A percentile compares a stretch with the other conserved stretches of the same genome.
Conservation (phyloP, 2,888 invertebrate genomes). For the Tetranychus piercei region DNA sequence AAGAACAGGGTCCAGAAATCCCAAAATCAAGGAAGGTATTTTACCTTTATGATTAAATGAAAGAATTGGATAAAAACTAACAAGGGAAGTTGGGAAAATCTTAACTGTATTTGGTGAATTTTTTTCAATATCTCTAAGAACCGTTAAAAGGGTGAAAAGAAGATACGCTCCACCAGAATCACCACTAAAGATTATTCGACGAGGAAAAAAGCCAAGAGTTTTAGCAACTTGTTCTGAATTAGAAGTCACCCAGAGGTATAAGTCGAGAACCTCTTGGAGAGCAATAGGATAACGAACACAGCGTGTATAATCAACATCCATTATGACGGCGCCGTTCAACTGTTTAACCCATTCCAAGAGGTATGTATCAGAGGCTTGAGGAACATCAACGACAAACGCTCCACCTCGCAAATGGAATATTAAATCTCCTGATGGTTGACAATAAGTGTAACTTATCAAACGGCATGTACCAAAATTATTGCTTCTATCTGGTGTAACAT, state of each 20-base stretch:
- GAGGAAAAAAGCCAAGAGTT: conserved; percentile 14
- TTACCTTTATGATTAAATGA: conserved; percentile 1
- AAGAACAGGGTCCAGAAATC: neutral
- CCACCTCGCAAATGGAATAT: conserved; percentile 93
- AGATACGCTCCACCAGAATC: conserved; percentile 95
- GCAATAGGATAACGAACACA: conserved; percentile 78
- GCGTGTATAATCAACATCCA: conserved; percentile 87
- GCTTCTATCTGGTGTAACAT: neutral
- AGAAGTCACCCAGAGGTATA: conserved; percentile 57
- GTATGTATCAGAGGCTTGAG: conserved; percentile 58
- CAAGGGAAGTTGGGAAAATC: neutral
- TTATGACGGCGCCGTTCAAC: conserved; percentile 53
- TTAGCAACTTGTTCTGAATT: neutral
- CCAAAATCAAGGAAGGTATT: neutral
- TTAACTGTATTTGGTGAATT: neutral
- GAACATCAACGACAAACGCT: conserved; percentile 91
- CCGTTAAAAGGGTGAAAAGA: conserved; percentile 54
- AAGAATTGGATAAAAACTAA: conserved; percentile 1
- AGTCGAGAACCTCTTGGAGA: conserved; percentile 75
- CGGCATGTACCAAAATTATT: neutral
- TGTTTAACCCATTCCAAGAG: conserved; percentile 74
- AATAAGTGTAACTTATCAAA: neutral
- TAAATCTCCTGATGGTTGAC: conserved; percentile 10
- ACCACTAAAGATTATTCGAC: conserved; percentile 43
- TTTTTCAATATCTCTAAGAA: conserved; percentile 44